Percentiles rank a stretch among this genome's conserved stretches.
Conservation (phyloP, 2,113 vertebrate genomes). For the Varanus komodoensis region DNA sequence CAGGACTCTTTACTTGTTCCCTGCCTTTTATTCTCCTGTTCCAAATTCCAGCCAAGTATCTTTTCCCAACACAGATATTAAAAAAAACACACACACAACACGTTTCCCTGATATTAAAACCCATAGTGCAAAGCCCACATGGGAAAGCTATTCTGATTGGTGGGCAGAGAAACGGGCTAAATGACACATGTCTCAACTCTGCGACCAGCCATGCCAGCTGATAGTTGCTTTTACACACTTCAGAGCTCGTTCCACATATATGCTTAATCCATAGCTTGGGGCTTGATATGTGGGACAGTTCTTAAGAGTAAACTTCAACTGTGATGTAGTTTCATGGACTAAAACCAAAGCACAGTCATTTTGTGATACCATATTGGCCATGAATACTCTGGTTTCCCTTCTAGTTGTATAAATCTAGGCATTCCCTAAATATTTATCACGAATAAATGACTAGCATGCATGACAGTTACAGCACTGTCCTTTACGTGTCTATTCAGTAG, state of each 20-base stretch:
- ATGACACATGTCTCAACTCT: background rate
- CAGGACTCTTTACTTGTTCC: background rate
- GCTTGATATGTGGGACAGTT: background rate
- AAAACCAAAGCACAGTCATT: background rate
- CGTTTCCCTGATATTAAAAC: background rate
- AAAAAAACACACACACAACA: background rate
- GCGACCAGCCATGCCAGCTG: too few relatives aligned
- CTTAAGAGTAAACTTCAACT: background rate
- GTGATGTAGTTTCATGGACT: background rate
- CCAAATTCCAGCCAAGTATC: background rate
- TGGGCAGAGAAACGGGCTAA: background rate
- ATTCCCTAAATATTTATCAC: too few relatives aligned
- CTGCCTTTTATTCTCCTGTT: background rate
- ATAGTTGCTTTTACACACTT: background rate
- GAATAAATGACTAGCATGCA: too few relatives aligned
- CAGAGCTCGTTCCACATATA: background rate
- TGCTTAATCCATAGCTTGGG: too few relatives aligned
- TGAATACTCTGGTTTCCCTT: background rate
- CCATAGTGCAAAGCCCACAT: background rate
- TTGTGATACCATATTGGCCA: background rate
- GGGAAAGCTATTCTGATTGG: background rate
- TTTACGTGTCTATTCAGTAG: background rate
- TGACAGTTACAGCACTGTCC: background rate
- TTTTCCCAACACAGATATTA: background rate
- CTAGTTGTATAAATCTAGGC: too few relatives aligned